Evolutionary conservation across 1,140 invertebrate species (phyloP).

Genomic region (Cherax quadricarinatus): DNA sequence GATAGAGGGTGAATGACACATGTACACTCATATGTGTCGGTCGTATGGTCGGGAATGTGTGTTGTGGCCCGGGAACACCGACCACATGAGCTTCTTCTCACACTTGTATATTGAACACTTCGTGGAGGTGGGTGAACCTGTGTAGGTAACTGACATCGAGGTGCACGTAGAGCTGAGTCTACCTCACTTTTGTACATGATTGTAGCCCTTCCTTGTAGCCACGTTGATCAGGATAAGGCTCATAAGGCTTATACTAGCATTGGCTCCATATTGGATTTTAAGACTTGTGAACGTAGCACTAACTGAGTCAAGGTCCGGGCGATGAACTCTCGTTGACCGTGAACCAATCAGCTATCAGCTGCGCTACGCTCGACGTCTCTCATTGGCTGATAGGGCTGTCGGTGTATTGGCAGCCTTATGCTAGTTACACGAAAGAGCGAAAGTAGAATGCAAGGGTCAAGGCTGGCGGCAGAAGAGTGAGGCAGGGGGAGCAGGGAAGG

Average conservation of each 20-base stretch:
- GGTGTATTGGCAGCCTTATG: slow-evolving; percentile 56
- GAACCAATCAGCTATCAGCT: slow-evolving; percentile 67
- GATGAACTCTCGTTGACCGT: slow-evolving; percentile 66
- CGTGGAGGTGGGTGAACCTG: slow-evolving; percentile 62
- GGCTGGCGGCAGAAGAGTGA: slow-evolving; percentile 38
- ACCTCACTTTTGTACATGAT: slow-evolving; percentile 1
- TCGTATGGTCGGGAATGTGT: not conserved
- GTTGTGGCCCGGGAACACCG: slow-evolving; percentile 27
- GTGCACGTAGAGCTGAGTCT: slow-evolving; percentile 47
- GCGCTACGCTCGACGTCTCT: slow-evolving; percentile 63
- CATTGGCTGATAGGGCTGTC: slow-evolving; percentile 33
- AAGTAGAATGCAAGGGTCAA: slow-evolving; percentile 62
- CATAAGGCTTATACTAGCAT: slow-evolving; percentile 7
- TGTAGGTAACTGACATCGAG: slow-evolving; percentile 64
- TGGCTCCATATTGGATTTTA: slow-evolving; percentile 26
- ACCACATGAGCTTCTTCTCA: slow-evolving; percentile 6
- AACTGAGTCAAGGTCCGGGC: slow-evolving; percentile 69
- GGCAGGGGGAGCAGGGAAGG: slow-evolving; percentile 35
- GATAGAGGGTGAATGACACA: slow-evolving; percentile 41
- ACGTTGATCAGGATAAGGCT: slow-evolving; percentile 30
- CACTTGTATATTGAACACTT: slow-evolving; percentile 57
- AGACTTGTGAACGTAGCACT: slow-evolving; percentile 50
- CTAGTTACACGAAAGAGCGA: slow-evolving; percentile 32
- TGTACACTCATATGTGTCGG: not conserved
- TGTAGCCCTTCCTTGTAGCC: slow-evolving; percentile 45